Conservation (phyloP, 2,888 invertebrate species). For the Electrophaes corylata region DNA sequence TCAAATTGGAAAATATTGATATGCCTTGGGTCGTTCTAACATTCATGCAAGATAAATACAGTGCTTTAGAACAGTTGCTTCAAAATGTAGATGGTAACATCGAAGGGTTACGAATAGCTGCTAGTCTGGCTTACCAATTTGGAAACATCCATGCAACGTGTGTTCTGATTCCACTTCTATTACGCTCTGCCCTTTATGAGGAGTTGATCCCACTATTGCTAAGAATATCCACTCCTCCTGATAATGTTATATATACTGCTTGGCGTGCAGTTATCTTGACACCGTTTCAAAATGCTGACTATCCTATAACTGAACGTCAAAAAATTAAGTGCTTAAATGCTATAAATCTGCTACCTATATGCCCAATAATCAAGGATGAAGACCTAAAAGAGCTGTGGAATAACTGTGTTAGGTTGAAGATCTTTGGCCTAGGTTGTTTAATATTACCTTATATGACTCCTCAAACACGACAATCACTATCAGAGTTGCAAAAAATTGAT, state of each 20-base stretch:
- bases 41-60: slow-evolving; percentile 71
- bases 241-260: slow-evolving; percentile 64
- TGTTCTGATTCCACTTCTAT: slow-evolving; percentile 60
- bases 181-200: slow-evolving; percentile 64
- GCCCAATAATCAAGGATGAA: slow-evolving; percentile 73
- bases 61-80: slow-evolving; percentile 70
- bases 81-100: slow-evolving; percentile 62
- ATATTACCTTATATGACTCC: slow-evolving; percentile 75
- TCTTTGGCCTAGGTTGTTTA: slow-evolving; percentile 73
- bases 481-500: slow-evolving; percentile 74
- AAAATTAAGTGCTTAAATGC: slow-evolving; percentile 71
- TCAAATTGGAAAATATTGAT: slow-evolving; percentile 72
- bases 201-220: slow-evolving; percentile 72
- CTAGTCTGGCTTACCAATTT: slow-evolving; percentile 63
- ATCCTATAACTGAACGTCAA: slow-evolving; percentile 77
- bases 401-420: slow-evolving; percentile 74
- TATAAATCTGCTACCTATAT: slow-evolving; percentile 74
- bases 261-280: slow-evolving; percentile 74
- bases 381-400: slow-evolving; percentile 78
- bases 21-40: slow-evolving; percentile 77
- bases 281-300: slow-evolving; percentile 77
- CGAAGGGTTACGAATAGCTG: slow-evolving; percentile 66
- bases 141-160: slow-evolving; percentile 61
- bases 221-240: slow-evolving; percentile 61
- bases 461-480: slow-evolving; percentile 63